Base-by-base conservation (phyloP, 2,888 invertebrate species). In the Aphodius sticticus region DNA sequence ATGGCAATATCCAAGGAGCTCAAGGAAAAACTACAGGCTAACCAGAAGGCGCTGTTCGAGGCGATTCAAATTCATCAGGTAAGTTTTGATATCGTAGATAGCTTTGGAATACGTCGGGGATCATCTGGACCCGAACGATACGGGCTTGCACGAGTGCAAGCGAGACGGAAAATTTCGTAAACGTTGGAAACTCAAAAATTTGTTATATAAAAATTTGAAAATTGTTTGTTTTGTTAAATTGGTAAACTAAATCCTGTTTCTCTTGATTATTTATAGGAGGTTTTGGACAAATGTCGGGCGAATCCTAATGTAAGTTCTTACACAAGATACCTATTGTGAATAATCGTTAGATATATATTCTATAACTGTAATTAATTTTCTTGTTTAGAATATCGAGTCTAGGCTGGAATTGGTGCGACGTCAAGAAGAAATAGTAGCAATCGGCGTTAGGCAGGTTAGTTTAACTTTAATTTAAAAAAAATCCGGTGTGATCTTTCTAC, bases 21-120 rank as follows among this genome's bases (percentile, higher is more conserved):
- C 80, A 88, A 88, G 84, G 84, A 83, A 79, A 87, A 87, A 82
- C 87, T 90, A 75, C 87, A 88, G 83, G 82, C 83, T 75, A 89
- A 88, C 83, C 89, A 89, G 84, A 86, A 84, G 79, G 86, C 87
- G 83, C 84, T 90, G 83, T 88, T 88, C 87, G 86, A 85, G 83
- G 89, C 89, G 79, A 89, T 90, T 85, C 84, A 86, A 82, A 87
- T 87, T 86, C 90, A 90, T 86, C 89, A 90, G 88, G 89, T 89
- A 88, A 88, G 86, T 86, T 81, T 81, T 75, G 35, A 69, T 75
- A 26, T 16, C 36, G 69, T 78, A 38, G 4, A 35, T 70, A 69
- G 15, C 69, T 69, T 69, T n/a, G 14, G n/a, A 70, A 70, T 72
- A 72, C n/a, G 26, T 14, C 70, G 70, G 16, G 72, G 6, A 35